Evolutionary conservation across 1,140 invertebrate species (phyloP).

Genomic region (Wiebesia pumilae): DNA sequence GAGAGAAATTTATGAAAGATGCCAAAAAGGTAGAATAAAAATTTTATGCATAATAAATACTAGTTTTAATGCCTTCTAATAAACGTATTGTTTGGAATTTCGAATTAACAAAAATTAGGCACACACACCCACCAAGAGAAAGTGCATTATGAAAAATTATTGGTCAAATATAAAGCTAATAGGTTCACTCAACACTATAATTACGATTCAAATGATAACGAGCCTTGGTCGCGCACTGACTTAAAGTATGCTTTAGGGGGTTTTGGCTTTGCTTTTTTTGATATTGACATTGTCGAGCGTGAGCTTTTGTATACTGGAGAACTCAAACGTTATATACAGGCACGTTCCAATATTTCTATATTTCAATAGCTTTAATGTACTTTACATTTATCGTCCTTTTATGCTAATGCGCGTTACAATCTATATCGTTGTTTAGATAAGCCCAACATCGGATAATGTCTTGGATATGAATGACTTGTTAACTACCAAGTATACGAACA

Average conservation of each 20-base stretch:
- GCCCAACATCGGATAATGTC: conserved; percentile 31
- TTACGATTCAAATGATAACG: neutral
- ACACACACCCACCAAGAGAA: neutral
- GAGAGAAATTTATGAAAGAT: conserved; percentile 3
- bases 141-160: neutral
- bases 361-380: neutral
- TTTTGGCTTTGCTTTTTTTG: conserved; percentile 47
- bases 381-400: neutral
- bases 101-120: neutral
- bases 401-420: neutral
- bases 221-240: neutral
- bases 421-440: conserved; percentile 28
- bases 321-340: conserved; percentile 37
- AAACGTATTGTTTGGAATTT: neutral
- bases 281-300: conserved; percentile 31
- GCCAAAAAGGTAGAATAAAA: conserved; percentile 6
- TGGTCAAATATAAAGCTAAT: neutral
- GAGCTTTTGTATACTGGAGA: neutral
- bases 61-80: neutral
- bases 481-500: conserved; percentile 8
- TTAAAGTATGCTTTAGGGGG: conserved; percentile 24
- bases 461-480: conserved; percentile 28
- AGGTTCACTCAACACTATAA: neutral
- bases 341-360: neutral
- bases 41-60: neutral